Base-by-base conservation (phyloP, 2,797 vertebrate genomes). In the Sebastiscus albofasciatus region DNA sequence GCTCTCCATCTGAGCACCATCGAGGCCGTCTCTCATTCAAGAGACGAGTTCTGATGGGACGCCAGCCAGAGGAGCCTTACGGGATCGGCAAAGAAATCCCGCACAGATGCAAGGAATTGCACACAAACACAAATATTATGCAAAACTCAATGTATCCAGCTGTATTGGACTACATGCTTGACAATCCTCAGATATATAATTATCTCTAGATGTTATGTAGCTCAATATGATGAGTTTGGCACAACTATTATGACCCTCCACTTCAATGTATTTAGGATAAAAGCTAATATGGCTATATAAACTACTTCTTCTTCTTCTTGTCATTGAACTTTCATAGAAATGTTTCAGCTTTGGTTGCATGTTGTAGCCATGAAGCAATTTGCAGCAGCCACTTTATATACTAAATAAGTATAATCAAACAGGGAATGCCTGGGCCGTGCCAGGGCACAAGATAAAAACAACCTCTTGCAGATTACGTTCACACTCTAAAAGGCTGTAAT, bases 1-100 rank as follows among this genome's bases (percentile, higher is more conserved):
- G 87, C 87, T 86, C 87, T 88, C 85, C 88, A 89, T 95, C 90
- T 92, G 92, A 94, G 90, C 86, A 87, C 90, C 89, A 92, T 93
- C 67, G 72, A 92, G 86, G 16, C 67, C 84, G 33, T 82, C 87
- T 80, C 88, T 76, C 90, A 73, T 87, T 91, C 83, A 83, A 82
- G 81, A 89, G 79, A 85, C 65, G 49, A 77, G 83, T 90, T 92
- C 88, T 90, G 90, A 89, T 82, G 93, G 90, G 88, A 90, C 70
- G 42, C 69, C 80, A 71, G 92, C 89, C 90, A 88, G 84, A 90
- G 87, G 87, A 91, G 90, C 69, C 90, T 90, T 83, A 20, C 58
- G 89, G 91, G 91, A 93, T 79, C 68, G 3, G 68, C 64, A 11
- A 76, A 80, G 70, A 87, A 76, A 77, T 80, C 78, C 79, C 66